Evolutionary conservation across 2,888 invertebrate species (phyloP).

Genomic region (Tuta absoluta): DNA sequence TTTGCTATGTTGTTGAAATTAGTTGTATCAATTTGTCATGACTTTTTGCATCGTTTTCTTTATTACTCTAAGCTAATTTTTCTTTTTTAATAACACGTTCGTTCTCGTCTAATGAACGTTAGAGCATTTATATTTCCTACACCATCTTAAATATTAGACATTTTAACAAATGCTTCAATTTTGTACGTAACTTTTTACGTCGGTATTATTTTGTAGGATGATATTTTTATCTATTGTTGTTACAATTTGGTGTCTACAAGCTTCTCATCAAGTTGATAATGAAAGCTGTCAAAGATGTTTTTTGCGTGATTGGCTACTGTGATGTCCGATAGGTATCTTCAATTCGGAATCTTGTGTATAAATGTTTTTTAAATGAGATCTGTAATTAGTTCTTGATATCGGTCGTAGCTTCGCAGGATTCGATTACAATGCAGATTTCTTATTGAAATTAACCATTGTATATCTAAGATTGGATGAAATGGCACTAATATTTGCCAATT

Average conservation of each 20-base stretch:
- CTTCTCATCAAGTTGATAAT: conserved; percentile 50
- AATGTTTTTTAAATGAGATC: neutral
- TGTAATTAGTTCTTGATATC: conserved; percentile 11
- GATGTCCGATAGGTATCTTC: conserved; percentile 32
- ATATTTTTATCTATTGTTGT: conserved; percentile 21
- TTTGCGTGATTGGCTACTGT: conserved; percentile 45
- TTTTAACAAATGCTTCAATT: conserved; percentile 44
- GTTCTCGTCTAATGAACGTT: conserved; percentile 56
- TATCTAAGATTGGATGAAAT: too few relatives aligned
- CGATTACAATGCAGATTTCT: neutral
- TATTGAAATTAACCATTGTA: neutral
- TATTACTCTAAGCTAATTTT: conserved; percentile 45
- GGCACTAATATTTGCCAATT: too few relatives aligned
- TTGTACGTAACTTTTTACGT: conserved; percentile 39
- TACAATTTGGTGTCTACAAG: conserved; percentile 44
- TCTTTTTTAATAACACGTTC: conserved; percentile 56
- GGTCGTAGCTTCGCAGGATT: neutral
- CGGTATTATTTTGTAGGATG: neutral
- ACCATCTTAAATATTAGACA: conserved; percentile 42
- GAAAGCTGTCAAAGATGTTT: conserved; percentile 52
- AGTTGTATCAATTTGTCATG: conserved; percentile 67
- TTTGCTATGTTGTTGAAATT: conserved; percentile 54
- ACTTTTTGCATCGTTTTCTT: conserved; percentile 63
- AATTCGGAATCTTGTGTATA: conserved; percentile 24
- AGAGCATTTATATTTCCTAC: conserved; percentile 63